These are phyloP conservation scores for Orientallactaga sibirica DNA, from an alignment of 2,797 vertebrate genomes.

Conservation along the genomic window DNA sequence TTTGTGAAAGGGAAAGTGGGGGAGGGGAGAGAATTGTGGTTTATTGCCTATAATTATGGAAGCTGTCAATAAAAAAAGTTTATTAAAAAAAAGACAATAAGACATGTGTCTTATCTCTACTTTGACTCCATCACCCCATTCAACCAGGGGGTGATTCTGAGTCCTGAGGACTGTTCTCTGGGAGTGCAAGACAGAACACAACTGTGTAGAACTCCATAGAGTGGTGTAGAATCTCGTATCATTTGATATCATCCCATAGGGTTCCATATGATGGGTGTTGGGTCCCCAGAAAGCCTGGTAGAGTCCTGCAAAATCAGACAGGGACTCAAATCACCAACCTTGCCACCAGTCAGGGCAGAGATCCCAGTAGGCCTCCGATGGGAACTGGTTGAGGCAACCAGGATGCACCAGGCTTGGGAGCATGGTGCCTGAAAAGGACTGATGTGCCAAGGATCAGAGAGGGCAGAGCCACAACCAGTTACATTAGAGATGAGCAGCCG, in stretches of 20 bases:
- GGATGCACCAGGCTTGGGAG: not conserved
- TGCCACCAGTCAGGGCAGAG: not conserved
- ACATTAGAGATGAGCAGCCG: accelerated
- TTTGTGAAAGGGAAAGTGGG: too few species aligned
- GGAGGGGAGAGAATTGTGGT: too few species aligned
- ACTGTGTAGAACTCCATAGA: not conserved
- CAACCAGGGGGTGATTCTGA: not conserved
- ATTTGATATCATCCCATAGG: accelerated
- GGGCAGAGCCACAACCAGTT: accelerated
- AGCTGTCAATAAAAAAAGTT: too few species aligned
- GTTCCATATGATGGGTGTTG: accelerated
- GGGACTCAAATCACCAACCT: accelerated
- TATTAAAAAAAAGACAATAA: too few species aligned
- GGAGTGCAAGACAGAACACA: not conserved
- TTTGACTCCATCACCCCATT: not conserved
- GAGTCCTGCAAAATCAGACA: accelerated
- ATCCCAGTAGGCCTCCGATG: accelerated
- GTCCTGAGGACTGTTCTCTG: not conserved
- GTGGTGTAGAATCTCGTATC: not conserved
- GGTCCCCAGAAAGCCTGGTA: not conserved
- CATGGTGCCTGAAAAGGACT: accelerated
- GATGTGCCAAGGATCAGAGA: not conserved
- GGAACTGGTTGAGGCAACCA: not conserved
- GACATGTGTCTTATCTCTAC: not conserved
- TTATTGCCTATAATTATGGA: too few species aligned